These are phyloP conservation scores for Nibea coibor DNA, from an alignment of 2,113 vertebrate species.

Conservation along the genomic window DNA sequence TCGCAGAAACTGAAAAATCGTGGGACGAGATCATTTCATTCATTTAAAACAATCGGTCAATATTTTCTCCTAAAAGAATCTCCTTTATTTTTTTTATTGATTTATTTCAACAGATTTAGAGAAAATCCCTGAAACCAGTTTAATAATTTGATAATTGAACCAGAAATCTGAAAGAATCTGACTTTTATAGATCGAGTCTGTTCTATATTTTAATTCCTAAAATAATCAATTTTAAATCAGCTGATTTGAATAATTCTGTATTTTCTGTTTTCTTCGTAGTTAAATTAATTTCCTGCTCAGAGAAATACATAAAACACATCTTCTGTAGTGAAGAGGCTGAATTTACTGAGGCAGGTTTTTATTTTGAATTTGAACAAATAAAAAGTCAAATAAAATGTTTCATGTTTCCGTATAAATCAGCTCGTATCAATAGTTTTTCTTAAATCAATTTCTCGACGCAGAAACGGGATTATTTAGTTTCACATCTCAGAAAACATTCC, in stretches of 20 bases:
- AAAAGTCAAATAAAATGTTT: too few species aligned
- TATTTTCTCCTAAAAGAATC: not conserved
- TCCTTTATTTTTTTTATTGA: not conserved
- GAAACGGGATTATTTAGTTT: conserved; percentile 40
- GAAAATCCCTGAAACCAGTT: not conserved
- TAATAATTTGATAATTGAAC: not conserved
- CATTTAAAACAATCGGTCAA: not conserved
- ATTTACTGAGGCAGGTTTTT: not conserved
- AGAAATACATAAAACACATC: not conserved
- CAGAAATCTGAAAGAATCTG: not conserved
- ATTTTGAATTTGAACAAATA: not conserved
- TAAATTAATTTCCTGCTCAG: not conserved
- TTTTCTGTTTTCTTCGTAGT: too few species aligned
- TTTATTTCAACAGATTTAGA: not conserved
- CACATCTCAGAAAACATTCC: conserved; percentile 42
- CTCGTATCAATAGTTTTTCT: not conserved
- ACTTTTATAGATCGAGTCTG: too few species aligned
- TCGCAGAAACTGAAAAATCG: not conserved
- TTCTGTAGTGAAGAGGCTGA: not conserved
- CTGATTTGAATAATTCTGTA: not conserved
- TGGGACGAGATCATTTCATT: not conserved
- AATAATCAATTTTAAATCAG: not conserved
- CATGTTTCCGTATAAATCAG: not conserved
- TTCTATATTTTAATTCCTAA: not conserved
- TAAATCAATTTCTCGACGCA: conserved; percentile 1